Conservation (phyloP, 2,113 vertebrate species). For the Herpetotheres cachinnans region DNA sequence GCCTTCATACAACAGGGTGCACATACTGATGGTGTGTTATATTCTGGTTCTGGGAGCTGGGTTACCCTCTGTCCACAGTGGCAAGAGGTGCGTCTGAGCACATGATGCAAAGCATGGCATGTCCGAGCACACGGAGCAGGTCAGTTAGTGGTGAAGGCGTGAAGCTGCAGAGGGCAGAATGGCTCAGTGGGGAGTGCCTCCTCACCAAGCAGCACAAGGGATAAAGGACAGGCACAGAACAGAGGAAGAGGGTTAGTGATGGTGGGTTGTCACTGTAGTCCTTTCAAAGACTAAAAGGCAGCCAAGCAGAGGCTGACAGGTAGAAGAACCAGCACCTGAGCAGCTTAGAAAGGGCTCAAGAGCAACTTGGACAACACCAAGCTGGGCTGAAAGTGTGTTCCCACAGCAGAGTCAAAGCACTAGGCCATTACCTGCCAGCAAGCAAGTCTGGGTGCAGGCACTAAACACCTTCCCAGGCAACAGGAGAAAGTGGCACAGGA, state of each 20-base stretch:
- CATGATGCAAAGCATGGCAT: not conserved
- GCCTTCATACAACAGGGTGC: not conserved
- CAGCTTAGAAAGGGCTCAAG: not conserved
- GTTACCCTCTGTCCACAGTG: not conserved
- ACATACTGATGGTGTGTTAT: not conserved
- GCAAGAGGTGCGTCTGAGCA: not conserved
- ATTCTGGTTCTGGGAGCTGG: not conserved
- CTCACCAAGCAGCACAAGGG: fast-evolving
- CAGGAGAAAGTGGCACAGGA: not conserved
- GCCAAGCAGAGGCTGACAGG: not conserved
- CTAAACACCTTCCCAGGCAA: not conserved
- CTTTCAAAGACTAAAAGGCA: not conserved
- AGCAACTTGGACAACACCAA: not conserved
- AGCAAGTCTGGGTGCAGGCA: not conserved
- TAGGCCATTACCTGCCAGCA: not conserved
- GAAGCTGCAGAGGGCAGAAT: not conserved
- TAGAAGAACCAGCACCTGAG: not conserved
- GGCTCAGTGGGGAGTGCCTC: not conserved
- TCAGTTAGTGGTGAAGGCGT: not conserved
- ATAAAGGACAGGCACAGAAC: not conserved
- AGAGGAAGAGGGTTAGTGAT: not conserved
- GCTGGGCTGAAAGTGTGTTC: not conserved
- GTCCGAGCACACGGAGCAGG: fast-evolving
- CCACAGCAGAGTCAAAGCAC: not conserved
- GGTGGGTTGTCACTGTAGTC: not conserved